These are phyloP conservation scores for Cantharis rustica DNA, from an alignment of 2,888 invertebrate genomes.

Conservation along the genomic window DNA sequence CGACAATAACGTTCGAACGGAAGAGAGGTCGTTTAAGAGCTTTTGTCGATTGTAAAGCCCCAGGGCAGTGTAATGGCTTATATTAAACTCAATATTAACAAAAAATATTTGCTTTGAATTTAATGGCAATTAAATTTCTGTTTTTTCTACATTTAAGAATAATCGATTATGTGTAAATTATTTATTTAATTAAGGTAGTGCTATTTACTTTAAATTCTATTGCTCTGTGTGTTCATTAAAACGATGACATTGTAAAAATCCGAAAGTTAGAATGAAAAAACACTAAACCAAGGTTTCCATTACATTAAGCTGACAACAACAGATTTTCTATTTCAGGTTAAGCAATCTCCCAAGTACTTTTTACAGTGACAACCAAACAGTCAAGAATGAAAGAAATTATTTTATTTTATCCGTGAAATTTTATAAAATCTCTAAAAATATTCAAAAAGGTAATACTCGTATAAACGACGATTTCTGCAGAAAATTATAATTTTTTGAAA, in stretches of 20 bases:
- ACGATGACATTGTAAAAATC: conserved; percentile 1
- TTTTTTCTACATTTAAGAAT: neutral
- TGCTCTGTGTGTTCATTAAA: neutral
- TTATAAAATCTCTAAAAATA: neutral
- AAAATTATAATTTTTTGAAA: too few species aligned
- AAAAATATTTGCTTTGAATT: neutral
- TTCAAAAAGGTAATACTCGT: too few species aligned
- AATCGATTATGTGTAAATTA: neutral
- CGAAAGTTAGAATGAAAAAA: conserved; percentile 16
- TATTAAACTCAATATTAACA: conserved; percentile 35
- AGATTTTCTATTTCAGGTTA: conserved; percentile 35
- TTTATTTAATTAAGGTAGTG: neutral
- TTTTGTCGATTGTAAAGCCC: conserved; percentile 38
- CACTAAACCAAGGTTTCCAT: conserved; percentile 36
- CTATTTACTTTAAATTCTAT: neutral
- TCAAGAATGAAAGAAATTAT: neutral
- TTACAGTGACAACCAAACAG: conserved; percentile 27
- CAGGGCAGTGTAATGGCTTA: conserved; percentile 43
- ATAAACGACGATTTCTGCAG: too few species aligned
- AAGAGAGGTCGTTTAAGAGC: conserved; percentile 46
- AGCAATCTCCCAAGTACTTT: conserved; percentile 37
- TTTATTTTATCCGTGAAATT: neutral
- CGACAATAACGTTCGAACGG: conserved; percentile 41
- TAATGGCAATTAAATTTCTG: neutral
- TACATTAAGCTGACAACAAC: conserved; percentile 34